A percentile compares a stretch with the other conserved stretches of the same genome.
Evolutionary conservation across 2,888 invertebrate species (phyloP).

Genomic region (Acleris cristana): DNA sequence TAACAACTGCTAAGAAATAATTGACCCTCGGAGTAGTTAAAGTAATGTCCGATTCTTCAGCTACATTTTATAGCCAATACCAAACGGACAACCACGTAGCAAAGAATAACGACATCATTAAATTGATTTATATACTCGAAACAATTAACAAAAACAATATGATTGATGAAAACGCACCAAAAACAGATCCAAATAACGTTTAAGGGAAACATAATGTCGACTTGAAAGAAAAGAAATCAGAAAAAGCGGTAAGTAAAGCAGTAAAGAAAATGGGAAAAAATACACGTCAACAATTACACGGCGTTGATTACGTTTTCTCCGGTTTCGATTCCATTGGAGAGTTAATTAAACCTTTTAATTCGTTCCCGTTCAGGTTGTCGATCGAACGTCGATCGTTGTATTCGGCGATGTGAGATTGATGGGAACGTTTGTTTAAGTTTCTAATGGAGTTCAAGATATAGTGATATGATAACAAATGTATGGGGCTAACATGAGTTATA

Average conservation of each 20-base stretch:
- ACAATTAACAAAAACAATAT: conserved; percentile 1
- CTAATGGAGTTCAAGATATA: conserved; percentile 24
- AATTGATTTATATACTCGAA: conserved; percentile 21
- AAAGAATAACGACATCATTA: conserved; percentile 23
- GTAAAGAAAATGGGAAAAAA: conserved; percentile 24
- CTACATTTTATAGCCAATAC: conserved; percentile 10
- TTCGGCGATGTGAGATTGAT: conserved; percentile 28
- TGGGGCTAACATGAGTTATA: conserved; percentile 1
- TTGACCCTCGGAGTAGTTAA: too few relatives aligned
- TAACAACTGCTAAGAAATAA: too few relatives aligned
- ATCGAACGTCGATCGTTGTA: conserved; percentile 3
- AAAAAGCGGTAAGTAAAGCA: conserved; percentile 8
- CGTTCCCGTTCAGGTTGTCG: conserved; percentile 1
- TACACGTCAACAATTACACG: conserved; percentile 16
- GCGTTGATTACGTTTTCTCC: conserved; percentile 32
- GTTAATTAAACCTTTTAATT: conserved; percentile 34
- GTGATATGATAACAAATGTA: conserved; percentile 23
- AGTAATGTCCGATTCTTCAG: neutral
- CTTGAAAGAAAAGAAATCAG: conserved; percentile 4
- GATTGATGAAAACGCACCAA: conserved; percentile 4
- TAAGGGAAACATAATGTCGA: neutral
- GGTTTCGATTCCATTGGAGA: conserved; percentile 17
- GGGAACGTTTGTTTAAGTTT: conserved; percentile 28
- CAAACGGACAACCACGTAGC: conserved; percentile 7
- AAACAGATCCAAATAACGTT: neutral